Conservation (phyloP, 2,113 vertebrate genomes). For the Anarrhichthys ocellatus region DNA sequence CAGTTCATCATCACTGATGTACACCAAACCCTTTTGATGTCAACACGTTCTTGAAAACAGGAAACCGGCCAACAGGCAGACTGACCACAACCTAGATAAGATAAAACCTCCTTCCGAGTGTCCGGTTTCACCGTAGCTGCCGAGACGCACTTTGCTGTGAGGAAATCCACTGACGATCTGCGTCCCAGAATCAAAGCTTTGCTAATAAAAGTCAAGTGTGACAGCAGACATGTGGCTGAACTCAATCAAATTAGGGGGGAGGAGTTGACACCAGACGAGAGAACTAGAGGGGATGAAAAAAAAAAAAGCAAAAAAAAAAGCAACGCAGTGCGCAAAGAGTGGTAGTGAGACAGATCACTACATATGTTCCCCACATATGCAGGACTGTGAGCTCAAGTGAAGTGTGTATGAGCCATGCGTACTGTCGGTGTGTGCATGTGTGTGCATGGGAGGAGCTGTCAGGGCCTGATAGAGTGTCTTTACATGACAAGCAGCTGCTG, state of each 20-base stretch:
- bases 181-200: slow-evolving; percentile 31
- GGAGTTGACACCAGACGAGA: slow-evolving; percentile 67
- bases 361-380: slow-evolving; percentile 81
- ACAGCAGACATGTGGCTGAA: slow-evolving; percentile 63
- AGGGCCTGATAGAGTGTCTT: slow-evolving; percentile 94
- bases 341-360: slow-evolving; percentile 80
- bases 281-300: slow-evolving; percentile 60
- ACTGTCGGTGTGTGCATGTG: slow-evolving; percentile 52
- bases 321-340: slow-evolving; percentile 57
- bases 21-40: slow-evolving; percentile 68
- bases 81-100: slow-evolving; percentile 74
- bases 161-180: slow-evolving; percentile 36
- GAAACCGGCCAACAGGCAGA: slow-evolving; percentile 68
- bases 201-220: slow-evolving; percentile 45
- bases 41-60: slow-evolving; percentile 71
- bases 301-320: slow-evolving; percentile 31
- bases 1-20: slow-evolving; percentile 59
- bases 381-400: slow-evolving; percentile 53
- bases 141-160: slow-evolving; percentile 7
- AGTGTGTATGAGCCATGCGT: slow-evolving; percentile 71
- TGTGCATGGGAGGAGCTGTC: slow-evolving; percentile 88
- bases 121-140: slow-evolving; percentile 26
- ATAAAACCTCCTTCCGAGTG: slow-evolving; percentile 43
- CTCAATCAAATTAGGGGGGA: slow-evolving; percentile 55
- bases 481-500: slow-evolving; percentile 95